phyloP scores from a whole-genome alignment of 92 coral and sea anemone species.

The Parazoanthus darwini region DNA sequence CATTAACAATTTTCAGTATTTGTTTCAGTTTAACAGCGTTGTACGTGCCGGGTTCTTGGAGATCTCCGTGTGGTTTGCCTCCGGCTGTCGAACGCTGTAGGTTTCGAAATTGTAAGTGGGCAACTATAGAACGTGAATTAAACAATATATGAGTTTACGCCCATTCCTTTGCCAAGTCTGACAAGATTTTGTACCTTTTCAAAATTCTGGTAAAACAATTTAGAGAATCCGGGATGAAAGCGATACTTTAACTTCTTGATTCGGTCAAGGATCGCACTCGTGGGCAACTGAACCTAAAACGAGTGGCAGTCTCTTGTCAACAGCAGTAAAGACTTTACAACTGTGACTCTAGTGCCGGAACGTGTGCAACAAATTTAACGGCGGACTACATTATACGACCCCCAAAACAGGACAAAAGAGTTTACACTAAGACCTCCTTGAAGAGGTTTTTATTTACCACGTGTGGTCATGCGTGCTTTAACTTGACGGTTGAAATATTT shows the following conservation, averaged over 20 bases:
- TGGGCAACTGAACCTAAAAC: neutral
- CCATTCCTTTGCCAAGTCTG: neutral
- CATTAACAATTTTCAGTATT: neutral
- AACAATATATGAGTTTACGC: neutral
- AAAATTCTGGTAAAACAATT: conserved; percentile 3
- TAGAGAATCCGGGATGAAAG: conserved; percentile 17
- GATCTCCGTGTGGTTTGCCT: conserved; percentile 7
- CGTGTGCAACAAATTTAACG: neutral
- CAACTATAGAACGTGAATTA: neutral
- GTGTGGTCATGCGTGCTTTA: conserved; percentile 14
- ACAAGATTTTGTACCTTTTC: neutral
- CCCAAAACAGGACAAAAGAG: neutral
- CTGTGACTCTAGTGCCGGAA: neutral
- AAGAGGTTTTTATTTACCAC: neutral
- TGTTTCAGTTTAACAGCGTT: neutral
- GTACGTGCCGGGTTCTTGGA: neutral
- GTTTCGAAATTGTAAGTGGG: neutral
- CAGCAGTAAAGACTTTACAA: neutral
- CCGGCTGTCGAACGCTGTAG: neutral
- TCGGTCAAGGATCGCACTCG: conserved; percentile 25
- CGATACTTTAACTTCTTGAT: neutral
- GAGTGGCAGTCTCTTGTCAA: neutral
- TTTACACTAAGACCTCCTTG: conserved; percentile 2
- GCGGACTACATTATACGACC: too few species aligned
- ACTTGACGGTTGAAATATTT: conserved; percentile 7